Conservation (phyloP, 2,797 vertebrate species). For the Thalassophryne amazonica region DNA sequence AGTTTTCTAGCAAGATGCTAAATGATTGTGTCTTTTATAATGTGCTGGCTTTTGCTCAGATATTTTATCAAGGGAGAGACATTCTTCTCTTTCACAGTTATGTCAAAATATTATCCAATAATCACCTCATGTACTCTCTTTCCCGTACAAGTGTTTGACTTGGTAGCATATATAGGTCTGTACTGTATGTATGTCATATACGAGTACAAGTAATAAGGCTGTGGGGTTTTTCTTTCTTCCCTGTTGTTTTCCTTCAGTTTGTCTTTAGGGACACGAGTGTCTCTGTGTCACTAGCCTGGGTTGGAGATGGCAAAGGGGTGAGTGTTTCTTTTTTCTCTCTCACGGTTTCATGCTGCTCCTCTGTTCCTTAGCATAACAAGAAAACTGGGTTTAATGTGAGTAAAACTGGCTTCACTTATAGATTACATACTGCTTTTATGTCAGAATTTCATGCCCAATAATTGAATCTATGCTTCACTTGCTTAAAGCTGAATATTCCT, state of each 20-base stretch:
- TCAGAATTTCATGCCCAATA: neutral
- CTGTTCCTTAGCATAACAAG: neutral
- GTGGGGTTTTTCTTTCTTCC: neutral
- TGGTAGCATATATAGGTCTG: too few species aligned
- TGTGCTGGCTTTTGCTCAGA: neutral
- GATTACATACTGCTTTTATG: constrained; percentile 2
- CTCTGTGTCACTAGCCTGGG: constrained; percentile 91
- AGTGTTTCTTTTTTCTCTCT: constrained; percentile 58
- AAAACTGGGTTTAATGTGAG: too few species aligned
- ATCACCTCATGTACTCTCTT: too few species aligned
- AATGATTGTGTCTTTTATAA: neutral
- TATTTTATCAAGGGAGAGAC: too few species aligned
- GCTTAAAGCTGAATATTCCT: constrained; percentile 15
- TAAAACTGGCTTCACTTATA: too few species aligned
- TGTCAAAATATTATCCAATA: too few species aligned
- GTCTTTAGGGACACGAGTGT: constrained; percentile 87
- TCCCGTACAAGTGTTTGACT: too few species aligned
- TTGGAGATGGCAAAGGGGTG: constrained; percentile 92
- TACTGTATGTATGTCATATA: too few species aligned
- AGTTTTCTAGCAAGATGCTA: too few species aligned
- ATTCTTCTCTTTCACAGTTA: too few species aligned
- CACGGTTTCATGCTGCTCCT: neutral
- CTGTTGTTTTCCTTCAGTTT: constrained; percentile 62
- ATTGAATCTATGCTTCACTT: constrained; percentile 9
- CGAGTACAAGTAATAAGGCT: neutral